Evolutionary conservation across 2,797 vertebrate species (phyloP).

Genomic region (Cyclura pinguis): DNA sequence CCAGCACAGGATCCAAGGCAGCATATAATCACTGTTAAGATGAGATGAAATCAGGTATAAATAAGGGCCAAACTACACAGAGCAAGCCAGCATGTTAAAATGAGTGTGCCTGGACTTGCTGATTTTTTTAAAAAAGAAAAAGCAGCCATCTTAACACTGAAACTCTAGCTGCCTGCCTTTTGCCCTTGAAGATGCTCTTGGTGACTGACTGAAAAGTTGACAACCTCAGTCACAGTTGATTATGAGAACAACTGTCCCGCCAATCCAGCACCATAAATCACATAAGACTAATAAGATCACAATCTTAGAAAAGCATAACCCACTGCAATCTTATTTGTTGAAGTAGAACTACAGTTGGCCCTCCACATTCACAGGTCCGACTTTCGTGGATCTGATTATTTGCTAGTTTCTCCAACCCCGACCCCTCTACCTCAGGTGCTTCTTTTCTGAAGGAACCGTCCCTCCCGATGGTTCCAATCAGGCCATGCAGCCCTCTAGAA

Average conservation of each 20-base stretch:
- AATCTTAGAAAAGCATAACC: background rate
- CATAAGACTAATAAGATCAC: background rate
- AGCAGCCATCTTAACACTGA: background rate
- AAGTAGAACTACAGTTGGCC: background rate
- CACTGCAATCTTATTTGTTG: background rate
- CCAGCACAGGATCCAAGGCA: too few relatives aligned
- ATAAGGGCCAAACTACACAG: background rate
- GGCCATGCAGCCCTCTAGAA: too few relatives aligned
- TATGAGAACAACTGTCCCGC: background rate
- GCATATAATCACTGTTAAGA: background rate
- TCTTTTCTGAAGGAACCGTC: too few relatives aligned
- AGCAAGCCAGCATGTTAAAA: background rate
- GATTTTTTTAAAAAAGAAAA: background rate
- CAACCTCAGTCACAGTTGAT: background rate
- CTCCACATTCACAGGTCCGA: too few relatives aligned
- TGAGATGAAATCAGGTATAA: background rate
- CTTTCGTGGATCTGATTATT: too few relatives aligned
- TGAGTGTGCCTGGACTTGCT: background rate
- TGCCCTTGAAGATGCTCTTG: background rate
- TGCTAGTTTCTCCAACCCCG: too few relatives aligned
- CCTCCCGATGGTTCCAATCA: too few relatives aligned
- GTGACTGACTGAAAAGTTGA: background rate
- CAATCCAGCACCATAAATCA: background rate
- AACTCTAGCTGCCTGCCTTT: background rate
- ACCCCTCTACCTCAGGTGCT: too few relatives aligned